A percentile compares a stretch with the other conserved stretches of the same genome.
These are phyloP conservation scores for Eristalis tenax DNA, from an alignment of 2,888 invertebrate species.

Conservation along the genomic window DNA sequence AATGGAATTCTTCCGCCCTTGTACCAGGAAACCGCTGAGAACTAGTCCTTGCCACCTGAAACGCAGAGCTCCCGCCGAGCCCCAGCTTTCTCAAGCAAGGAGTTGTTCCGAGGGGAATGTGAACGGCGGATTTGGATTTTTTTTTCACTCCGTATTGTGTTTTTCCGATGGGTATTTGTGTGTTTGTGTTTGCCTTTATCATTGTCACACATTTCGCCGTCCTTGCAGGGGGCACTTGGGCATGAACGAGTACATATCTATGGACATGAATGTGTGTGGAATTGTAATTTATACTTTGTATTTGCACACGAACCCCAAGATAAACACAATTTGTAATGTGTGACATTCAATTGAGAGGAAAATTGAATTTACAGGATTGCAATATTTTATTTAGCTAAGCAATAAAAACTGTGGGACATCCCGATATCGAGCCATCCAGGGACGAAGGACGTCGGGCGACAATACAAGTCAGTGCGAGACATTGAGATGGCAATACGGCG, in stretches of 20 bases:
- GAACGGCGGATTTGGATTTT: constrained; percentile 36
- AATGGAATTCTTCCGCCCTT: constrained; percentile 55
- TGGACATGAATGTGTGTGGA: constrained; percentile 43
- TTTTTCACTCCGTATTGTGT: constrained; percentile 50
- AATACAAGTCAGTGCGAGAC: neutral
- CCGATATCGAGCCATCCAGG: neutral
- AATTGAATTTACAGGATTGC: constrained; percentile 74
- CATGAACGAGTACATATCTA: constrained; percentile 28
- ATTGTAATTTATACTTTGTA: constrained; percentile 70
- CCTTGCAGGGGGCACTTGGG: neutral
- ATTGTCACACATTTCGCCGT: constrained; percentile 65
- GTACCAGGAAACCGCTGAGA: constrained; percentile 31
- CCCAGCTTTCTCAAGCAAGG: neutral
- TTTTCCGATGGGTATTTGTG: constrained; percentile 62
- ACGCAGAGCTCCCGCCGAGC: neutral
- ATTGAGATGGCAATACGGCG: neutral
- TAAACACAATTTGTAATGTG: constrained; percentile 75
- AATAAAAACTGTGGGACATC: constrained; percentile 50
- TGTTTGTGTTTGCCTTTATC: constrained; percentile 69
- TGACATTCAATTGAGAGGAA: constrained; percentile 75
- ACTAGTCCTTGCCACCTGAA: constrained; percentile 4
- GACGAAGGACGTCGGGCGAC: neutral
- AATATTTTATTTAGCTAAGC: constrained; percentile 64
- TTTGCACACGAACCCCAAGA: constrained; percentile 72
- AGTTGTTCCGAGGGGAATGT: constrained; percentile 21